Percentiles rank a stretch among this genome's conserved stretches.
Conservation (phyloP, 2,888 invertebrate species). For the Chloromyia formosa region DNA sequence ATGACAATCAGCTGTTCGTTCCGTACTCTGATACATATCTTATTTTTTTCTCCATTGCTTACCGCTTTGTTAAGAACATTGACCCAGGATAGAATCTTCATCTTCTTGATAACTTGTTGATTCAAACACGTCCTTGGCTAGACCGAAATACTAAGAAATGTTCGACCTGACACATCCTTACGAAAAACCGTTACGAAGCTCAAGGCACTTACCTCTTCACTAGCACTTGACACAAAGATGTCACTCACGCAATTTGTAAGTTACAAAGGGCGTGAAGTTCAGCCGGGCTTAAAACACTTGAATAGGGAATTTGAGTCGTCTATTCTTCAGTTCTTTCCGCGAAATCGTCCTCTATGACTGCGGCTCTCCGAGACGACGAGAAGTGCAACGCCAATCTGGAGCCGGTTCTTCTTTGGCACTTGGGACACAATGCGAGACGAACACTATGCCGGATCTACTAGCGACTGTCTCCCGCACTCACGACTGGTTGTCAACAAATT, state of each 20-base stretch:
- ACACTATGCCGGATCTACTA: neutral
- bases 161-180: too few species aligned
- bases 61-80: too few species aligned
- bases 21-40: too few species aligned
- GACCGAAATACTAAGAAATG: too few species aligned
- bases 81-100: too few species aligned
- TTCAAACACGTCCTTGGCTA: too few species aligned
- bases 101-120: too few species aligned
- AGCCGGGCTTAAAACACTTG: constrained; percentile 14
- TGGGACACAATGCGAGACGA: neutral
- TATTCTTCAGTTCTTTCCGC: too few species aligned
- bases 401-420: neutral
- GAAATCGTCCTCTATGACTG: neutral
- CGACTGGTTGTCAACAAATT: neutral
- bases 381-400: neutral
- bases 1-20: too few species aligned
- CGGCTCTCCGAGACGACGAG: neutral
- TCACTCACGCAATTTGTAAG: constrained; percentile 8
- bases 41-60: too few species aligned
- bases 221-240: constrained; percentile 25
- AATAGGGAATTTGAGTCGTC: constrained; percentile 18
- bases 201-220: neutral
- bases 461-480: neutral
- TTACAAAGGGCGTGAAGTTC: constrained; percentile 27
- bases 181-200: neutral